Percentiles rank a stretch among this genome's conserved stretches.
These are phyloP conservation scores for Aphelenchoides besseyi DNA, from an alignment of 1,140 invertebrate genomes.

Conservation along the genomic window DNA sequence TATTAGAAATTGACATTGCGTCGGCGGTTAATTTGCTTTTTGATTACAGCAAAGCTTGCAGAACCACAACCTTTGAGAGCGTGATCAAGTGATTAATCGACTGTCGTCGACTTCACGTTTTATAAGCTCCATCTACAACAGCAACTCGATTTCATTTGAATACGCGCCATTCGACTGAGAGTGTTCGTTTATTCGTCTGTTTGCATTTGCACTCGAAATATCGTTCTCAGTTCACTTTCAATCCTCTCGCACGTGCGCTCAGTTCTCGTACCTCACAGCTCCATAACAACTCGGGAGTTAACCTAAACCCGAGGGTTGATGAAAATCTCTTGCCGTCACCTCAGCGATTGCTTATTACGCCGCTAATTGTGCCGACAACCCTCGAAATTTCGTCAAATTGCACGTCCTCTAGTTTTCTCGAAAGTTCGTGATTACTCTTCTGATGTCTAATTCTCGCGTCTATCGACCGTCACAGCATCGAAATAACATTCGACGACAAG, in stretches of 20 bases:
- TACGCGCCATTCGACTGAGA: not conserved
- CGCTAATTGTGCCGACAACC: not conserved
- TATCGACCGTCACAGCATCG: not conserved
- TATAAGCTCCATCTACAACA: not conserved
- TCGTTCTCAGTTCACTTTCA: not conserved
- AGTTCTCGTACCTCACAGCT: not conserved
- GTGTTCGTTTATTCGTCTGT: not conserved
- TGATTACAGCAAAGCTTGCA: not conserved
- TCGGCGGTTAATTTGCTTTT: no score
- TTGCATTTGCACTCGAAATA: not conserved
- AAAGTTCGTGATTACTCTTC: not conserved
- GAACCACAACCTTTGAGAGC: not conserved
- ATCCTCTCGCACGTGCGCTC: not conserved
- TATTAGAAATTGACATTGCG: no score
- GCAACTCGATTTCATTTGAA: no score
- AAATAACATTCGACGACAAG: not conserved
- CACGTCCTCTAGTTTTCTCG: not conserved
- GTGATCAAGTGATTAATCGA: not conserved
- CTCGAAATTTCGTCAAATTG: not conserved
- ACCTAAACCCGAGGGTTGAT: not conserved
- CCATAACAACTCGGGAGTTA: not conserved
- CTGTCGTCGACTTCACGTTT: no score
- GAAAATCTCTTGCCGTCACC: constrained; percentile 2
- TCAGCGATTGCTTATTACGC: not conserved
- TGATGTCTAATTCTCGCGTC: not conserved